Evolutionary conservation across 1,140 invertebrate species (phyloP).

Genomic region (Aethina tumida): DNA sequence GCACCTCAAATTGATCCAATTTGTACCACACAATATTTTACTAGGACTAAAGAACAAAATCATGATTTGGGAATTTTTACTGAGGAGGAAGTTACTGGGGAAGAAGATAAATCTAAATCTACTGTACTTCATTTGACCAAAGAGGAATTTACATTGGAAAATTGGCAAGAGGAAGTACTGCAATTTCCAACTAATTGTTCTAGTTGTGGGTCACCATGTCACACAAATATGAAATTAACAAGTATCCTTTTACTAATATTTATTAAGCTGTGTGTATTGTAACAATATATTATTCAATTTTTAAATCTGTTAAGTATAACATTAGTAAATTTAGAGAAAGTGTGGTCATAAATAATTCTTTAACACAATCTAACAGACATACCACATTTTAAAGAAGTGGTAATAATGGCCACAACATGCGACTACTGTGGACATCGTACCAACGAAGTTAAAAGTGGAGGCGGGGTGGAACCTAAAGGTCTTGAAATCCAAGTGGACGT

Average conservation of each 20-base stretch:
- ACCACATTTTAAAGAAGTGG: constrained; percentile 93
- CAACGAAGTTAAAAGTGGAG: constrained; percentile 92
- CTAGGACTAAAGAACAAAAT: constrained; percentile 65
- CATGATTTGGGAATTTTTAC: constrained; percentile 63
- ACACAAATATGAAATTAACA: constrained; percentile 95
- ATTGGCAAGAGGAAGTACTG: constrained; percentile 72
- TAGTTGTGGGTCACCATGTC: constrained; percentile 68
- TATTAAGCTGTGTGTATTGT: neutral
- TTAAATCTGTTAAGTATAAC: neutral
- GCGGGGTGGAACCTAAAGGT: constrained; percentile 80
- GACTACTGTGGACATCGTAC: constrained; percentile 83
- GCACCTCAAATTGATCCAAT: constrained; percentile 66
- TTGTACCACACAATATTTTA: constrained; percentile 59
- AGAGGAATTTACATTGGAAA: constrained; percentile 50
- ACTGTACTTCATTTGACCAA: constrained; percentile 52
- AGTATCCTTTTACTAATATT: constrained; percentile 46
- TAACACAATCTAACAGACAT: constrained; percentile 58
- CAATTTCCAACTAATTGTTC: constrained; percentile 84
- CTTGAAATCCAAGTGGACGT: constrained; percentile 69
- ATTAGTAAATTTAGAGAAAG: neutral
- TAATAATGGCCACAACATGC: constrained; percentile 95
- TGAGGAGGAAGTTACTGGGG: constrained; percentile 39
- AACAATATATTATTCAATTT: neutral
- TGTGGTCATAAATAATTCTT: constrained; percentile 3
- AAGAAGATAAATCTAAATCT: constrained; percentile 25